Percentiles rank a stretch among this genome's conserved stretches.
Evolutionary conservation across 2,113 vertebrate species (phyloP).

Genomic region (Sylvia atricapilla): DNA sequence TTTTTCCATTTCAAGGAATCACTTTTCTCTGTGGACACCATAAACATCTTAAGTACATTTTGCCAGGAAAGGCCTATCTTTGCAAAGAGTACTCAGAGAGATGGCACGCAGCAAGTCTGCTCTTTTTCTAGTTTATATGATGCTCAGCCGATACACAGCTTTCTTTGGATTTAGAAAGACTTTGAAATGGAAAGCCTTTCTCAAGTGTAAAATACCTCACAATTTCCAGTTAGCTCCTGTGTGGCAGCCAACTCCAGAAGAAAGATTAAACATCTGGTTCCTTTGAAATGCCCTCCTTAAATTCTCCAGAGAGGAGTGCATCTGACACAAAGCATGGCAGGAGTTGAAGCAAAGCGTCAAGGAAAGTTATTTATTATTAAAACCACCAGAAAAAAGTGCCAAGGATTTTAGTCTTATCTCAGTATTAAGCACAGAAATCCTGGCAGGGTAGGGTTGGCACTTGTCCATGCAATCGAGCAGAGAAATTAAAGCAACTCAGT

Average conservation of each 20-base stretch:
- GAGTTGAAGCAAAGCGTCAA: slow-evolving; percentile 14
- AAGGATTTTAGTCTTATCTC: slow-evolving; percentile 1
- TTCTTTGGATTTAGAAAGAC: slow-evolving; percentile 18
- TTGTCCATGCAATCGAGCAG: not conserved
- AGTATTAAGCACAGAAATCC: not conserved
- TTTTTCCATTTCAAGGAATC: not conserved
- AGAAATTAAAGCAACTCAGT: not conserved
- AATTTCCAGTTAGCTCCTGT: slow-evolving; percentile 54
- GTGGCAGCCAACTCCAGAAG: slow-evolving; percentile 20
- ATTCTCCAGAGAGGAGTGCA: not conserved
- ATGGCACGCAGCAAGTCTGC: not conserved
- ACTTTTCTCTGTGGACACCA: not conserved
- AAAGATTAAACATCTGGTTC: slow-evolving; percentile 48
- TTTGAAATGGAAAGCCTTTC: slow-evolving; percentile 2
- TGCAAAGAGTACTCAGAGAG: not conserved
- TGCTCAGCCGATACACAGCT: not conserved
- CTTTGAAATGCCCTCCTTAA: slow-evolving; percentile 29
- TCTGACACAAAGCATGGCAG: slow-evolving; percentile 11
- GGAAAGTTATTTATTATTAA: slow-evolving; percentile 13
- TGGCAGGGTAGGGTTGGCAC: not conserved
- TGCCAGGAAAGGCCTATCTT: not conserved
- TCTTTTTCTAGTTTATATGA: not conserved
- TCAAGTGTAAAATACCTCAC: not conserved
- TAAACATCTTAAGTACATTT: not conserved
- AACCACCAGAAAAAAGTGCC: not conserved